Conservation (phyloP, 2,797 vertebrate species). For the Bradypodion ventrale region DNA sequence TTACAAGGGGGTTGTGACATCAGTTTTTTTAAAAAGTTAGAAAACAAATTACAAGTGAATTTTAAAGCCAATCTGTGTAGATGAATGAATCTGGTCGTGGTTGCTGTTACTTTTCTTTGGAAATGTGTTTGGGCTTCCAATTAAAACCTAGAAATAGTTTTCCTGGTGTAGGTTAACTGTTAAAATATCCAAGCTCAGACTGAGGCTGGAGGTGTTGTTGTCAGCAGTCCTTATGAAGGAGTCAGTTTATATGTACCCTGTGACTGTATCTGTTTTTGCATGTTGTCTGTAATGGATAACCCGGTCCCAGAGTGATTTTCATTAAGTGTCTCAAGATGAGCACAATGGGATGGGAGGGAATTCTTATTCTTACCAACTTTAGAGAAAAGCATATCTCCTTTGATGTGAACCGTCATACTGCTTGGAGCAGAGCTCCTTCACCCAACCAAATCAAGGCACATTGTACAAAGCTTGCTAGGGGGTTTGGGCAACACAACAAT, state of each 20-base stretch:
- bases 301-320: neutral
- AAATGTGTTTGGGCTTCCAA: neutral
- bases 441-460: neutral
- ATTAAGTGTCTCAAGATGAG: neutral
- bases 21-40: neutral
- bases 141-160: neutral
- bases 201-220: neutral
- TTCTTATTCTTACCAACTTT: neutral
- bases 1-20: neutral
- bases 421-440: too few relatives aligned
- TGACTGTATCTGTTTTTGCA: neutral
- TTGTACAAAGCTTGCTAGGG: neutral
- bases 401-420: neutral
- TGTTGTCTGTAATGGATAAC: neutral
- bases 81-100: neutral
- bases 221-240: neutral
- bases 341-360: neutral
- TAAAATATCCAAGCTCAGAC: neutral
- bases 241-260: neutral
- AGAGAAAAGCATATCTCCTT: neutral
- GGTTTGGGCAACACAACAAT: neutral
- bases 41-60: neutral
- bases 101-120: neutral
- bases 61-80: neutral
- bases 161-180: too few relatives aligned